A percentile compares a stretch with the other conserved stretches of the same genome.
phyloP scores from a whole-genome alignment of 2,797 vertebrate genomes.

The Mormyrops boulengeri region DNA sequence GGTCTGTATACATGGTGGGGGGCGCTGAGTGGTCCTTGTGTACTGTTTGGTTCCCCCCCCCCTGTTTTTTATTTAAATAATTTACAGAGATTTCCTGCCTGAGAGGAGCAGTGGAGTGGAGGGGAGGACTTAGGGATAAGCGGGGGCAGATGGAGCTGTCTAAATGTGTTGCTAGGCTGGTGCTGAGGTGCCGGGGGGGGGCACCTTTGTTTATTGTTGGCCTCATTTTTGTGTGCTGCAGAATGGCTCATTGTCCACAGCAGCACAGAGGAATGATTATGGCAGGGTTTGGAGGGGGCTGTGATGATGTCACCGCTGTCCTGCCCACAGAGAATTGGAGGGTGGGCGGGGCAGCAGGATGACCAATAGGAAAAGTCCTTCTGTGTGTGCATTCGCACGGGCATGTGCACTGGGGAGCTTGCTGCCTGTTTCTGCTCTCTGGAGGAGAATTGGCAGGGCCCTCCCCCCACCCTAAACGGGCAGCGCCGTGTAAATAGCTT shows the following conservation, averaged over 20 bases:
- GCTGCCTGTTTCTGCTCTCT: background rate
- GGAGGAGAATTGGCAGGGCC: background rate
- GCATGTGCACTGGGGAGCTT: background rate
- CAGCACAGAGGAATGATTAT: slow-evolving; percentile 28
- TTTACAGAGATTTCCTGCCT: background rate
- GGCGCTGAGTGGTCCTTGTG: background rate
- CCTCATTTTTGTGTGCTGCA: slow-evolving; percentile 21
- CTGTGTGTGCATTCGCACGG: background rate
- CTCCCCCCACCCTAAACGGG: background rate
- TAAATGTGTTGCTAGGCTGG: slow-evolving; percentile 23
- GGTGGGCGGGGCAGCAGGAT: background rate
- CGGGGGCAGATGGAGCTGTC: background rate
- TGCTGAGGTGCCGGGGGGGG: background rate
- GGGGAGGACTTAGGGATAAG: background rate
- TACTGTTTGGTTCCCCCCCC: background rate
- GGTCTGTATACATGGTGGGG: slow-evolving; percentile 14
- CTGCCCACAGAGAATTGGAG: slow-evolving; percentile 6
- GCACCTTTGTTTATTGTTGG: slow-evolving; percentile 22
- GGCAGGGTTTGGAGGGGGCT: background rate
- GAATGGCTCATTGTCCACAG: slow-evolving; percentile 27
- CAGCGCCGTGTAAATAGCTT: background rate
- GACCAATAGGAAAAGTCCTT: background rate
- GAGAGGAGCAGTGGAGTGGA: background rate
- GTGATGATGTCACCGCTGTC: background rate
- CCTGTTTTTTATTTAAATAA: background rate